These are phyloP conservation scores for Rhodinocichla rosea DNA, from an alignment of 2,113 vertebrate species.

Conservation along the genomic window DNA sequence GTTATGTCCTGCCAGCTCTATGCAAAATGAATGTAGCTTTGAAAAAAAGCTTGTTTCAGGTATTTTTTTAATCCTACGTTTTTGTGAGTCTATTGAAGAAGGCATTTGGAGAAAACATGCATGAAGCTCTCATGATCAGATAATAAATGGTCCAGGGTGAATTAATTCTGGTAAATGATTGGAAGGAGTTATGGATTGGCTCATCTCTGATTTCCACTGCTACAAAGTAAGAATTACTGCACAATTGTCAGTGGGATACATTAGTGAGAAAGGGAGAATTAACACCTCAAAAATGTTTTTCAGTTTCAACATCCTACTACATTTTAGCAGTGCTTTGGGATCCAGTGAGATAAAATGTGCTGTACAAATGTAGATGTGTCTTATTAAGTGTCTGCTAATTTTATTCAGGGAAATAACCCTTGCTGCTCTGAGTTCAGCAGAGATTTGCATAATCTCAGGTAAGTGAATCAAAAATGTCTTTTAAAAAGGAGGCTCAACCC, in stretches of 20 bases:
- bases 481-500: background rate
- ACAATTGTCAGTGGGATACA: background rate
- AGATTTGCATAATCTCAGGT: conserved; percentile 32
- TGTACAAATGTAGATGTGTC: background rate
- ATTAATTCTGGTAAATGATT: background rate
- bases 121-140: background rate
- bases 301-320: background rate
- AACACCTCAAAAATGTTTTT: background rate
- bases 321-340: background rate
- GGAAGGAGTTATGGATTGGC: background rate
- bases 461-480: conserved; percentile 26
- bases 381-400: conserved; percentile 14
- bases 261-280: background rate
- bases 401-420: conserved; percentile 47
- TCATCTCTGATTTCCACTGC: background rate
- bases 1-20: background rate
- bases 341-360: background rate
- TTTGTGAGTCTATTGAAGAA: background rate
- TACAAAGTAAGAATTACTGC: background rate
- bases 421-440: background rate
- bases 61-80: background rate
- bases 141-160: background rate
- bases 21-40: background rate
- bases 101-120: background rate
- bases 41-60: background rate